Percentiles rank a stretch among this genome's conserved stretches.
Conservation (phyloP, 2,888 invertebrate genomes). For the Geophilus truncorum region DNA sequence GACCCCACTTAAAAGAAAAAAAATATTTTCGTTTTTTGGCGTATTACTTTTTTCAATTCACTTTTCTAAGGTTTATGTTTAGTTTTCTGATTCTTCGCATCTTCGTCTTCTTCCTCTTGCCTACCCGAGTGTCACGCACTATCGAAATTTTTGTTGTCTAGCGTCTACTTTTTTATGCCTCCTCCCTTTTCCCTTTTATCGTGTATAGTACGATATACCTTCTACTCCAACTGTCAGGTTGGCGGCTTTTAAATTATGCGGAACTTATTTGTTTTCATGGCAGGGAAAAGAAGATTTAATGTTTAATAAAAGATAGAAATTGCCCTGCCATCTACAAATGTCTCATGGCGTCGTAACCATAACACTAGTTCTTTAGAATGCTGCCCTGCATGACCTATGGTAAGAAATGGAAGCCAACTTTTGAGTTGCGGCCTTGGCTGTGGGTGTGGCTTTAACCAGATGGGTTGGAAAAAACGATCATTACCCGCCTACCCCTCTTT, state of each 20-base stretch:
- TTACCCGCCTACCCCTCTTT: not conserved
- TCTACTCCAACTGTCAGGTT: conserved; percentile 4
- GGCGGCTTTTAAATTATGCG: not conserved
- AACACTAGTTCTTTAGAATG: not conserved
- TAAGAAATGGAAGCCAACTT: conserved; percentile 9
- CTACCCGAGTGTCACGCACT: not conserved
- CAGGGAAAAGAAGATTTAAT: conserved; percentile 13
- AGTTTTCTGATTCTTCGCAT: not conserved
- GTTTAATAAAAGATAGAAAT: conserved; percentile 23
- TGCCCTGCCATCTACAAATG: not conserved
- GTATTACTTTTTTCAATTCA: not conserved
- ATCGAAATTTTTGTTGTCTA: not conserved
- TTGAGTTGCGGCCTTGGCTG: not conserved
- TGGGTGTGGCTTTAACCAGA: conserved; percentile 18
- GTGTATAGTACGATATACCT: not conserved
- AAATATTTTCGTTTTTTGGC: not conserved
- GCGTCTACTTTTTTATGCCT: not conserved
- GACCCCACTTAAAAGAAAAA: too few relatives aligned
- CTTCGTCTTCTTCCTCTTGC: not conserved
- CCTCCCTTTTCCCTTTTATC: not conserved
- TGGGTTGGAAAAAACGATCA: not conserved
- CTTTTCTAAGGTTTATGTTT: not conserved
- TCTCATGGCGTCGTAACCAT: not conserved
- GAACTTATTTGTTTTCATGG: conserved; percentile 8
- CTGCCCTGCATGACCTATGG: not conserved